Percentiles rank a stretch among this genome's conserved stretches.
Evolutionary conservation across 1,140 invertebrate species (phyloP).

Genomic region (Caerostris darwini): DNA sequence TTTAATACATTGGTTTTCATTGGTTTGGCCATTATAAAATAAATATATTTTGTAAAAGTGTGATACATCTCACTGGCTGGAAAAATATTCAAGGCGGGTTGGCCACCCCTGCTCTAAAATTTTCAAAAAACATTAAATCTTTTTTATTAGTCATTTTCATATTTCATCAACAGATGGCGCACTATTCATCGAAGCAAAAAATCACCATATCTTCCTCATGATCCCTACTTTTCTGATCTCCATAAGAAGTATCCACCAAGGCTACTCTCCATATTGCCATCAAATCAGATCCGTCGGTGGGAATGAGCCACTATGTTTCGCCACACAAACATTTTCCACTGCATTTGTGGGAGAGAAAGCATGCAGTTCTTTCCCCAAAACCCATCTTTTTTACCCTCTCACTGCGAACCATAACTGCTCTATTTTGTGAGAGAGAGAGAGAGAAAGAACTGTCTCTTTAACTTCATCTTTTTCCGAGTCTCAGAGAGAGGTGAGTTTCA

Average conservation of each 20-base stretch:
- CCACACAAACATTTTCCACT: conserved; percentile 30
- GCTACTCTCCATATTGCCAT: no score
- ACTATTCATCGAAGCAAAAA: background rate
- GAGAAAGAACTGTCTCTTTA: conserved; percentile 12
- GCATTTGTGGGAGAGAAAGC: background rate
- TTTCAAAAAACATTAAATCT: background rate
- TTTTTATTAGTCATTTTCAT: background rate
- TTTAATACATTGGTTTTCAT: no score
- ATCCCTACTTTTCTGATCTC: no score
- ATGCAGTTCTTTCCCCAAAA: background rate
- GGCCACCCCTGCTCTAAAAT: no score
- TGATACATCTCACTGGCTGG: no score
- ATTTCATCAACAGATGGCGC: conserved; percentile 25
- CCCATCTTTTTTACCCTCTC: conserved; percentile 12
- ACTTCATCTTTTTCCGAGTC: background rate
- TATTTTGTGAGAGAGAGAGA: background rate
- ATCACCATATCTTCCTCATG: background rate
- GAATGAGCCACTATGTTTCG: background rate
- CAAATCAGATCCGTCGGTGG: background rate
- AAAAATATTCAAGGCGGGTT: no score
- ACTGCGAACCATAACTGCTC: background rate
- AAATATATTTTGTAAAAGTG: no score
- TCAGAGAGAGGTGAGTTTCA: background rate
- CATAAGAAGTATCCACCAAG: no score
- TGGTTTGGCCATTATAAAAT: no score